Evolutionary conservation across 2,113 vertebrate genomes (phyloP).

Genomic region (Ivindomyrus marchei): DNA sequence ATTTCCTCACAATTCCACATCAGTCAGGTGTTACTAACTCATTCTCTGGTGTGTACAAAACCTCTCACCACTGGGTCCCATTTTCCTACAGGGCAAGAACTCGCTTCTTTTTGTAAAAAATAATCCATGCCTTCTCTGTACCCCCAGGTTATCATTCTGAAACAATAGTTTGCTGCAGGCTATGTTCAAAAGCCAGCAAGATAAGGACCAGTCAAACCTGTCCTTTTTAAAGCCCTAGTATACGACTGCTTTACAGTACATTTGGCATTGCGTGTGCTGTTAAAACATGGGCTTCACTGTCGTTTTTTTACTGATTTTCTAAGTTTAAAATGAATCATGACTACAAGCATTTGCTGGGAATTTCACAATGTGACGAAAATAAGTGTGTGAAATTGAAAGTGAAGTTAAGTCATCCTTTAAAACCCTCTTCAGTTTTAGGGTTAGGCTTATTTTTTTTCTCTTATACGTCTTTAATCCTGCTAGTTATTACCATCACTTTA

Average conservation of each 20-base stretch:
- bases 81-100: constrained; percentile 39
- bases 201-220: constrained; percentile 39
- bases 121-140: constrained; percentile 32
- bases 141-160: constrained; percentile 40
- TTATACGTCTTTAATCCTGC: neutral
- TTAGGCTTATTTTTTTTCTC: neutral
- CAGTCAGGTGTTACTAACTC: constrained; percentile 42
- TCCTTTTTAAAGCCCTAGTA: constrained; percentile 15
- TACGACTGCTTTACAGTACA: neutral
- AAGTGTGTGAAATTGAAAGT: neutral
- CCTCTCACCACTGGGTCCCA: constrained; percentile 52
- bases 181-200: constrained; percentile 23
- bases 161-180: constrained; percentile 37
- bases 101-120: constrained; percentile 40
- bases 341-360: neutral
- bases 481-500: neutral
- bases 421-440: neutral
- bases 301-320: too few relatives aligned
- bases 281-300: neutral
- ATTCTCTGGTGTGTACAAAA: constrained; percentile 39
- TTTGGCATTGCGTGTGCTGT: neutral
- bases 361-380: neutral
- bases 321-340: neutral
- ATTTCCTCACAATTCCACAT: neutral
- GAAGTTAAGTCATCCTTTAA: neutral